Conservation (phyloP, 2,888 invertebrate species). For the Noctuana brunneofusca region DNA sequence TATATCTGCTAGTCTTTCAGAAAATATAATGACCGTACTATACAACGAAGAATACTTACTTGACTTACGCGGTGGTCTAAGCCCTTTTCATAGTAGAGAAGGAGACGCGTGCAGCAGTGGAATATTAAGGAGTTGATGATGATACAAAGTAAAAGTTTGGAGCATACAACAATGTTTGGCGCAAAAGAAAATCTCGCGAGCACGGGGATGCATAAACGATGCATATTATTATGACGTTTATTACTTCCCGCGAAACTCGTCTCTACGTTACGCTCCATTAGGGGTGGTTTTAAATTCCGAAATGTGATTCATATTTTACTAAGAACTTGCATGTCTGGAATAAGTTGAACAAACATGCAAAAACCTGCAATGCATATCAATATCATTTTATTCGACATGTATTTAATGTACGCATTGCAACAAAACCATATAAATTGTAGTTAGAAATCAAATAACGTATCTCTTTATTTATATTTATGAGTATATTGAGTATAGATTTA, state of each 20-base stretch:
- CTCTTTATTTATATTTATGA: neutral
- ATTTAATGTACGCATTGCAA: no score
- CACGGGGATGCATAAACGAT: slow-evolving; percentile 5
- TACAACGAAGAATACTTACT: no score
- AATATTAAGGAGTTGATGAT: no score
- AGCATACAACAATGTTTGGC: slow-evolving; percentile 1
- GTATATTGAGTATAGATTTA: slow-evolving; percentile 11
- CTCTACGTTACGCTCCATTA: slow-evolving; percentile 20
- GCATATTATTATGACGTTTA: slow-evolving; percentile 25
- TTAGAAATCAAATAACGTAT: neutral
- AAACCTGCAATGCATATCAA: no score
- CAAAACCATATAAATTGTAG: no score
- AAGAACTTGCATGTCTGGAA: neutral
- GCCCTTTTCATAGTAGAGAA: no score
- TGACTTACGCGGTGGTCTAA: no score
- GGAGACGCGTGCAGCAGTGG: no score
- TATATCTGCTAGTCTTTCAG: no score
- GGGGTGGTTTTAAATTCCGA: slow-evolving; percentile 16
- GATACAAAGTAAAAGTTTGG: neutral
- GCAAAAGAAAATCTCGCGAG: slow-evolving; percentile 9
- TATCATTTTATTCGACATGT: no score
- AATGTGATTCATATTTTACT: slow-evolving; percentile 15
- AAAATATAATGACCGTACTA: no score
- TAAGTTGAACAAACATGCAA: no score
- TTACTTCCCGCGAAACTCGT: slow-evolving; percentile 19